Evolutionary conservation across 2,797 vertebrate species (phyloP).

Genomic region (Eutrigla gurnardus): DNA sequence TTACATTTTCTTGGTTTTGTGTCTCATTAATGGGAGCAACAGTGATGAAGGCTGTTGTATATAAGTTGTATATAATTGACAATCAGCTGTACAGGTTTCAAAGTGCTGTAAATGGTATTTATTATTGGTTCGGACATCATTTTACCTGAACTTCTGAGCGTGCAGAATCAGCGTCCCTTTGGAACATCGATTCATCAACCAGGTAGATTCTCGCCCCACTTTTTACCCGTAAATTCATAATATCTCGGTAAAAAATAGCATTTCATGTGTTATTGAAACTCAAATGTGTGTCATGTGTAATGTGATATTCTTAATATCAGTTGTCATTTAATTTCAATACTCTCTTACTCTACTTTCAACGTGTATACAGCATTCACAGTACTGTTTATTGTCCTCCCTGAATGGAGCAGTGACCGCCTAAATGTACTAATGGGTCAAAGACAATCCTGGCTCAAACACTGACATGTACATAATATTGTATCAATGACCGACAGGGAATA

Average conservation of each 20-base stretch:
- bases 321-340: not conserved
- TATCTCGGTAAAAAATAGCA: not conserved
- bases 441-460: not conserved
- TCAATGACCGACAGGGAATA: not conserved
- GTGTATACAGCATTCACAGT: not conserved
- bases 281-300: not conserved
- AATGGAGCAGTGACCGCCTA: not conserved
- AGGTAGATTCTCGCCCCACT: not conserved
- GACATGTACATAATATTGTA: not conserved
- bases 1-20: no score
- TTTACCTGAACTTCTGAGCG: no score
- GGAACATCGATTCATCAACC: no score
- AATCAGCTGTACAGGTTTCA: no score
- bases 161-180: not conserved
- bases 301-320: not conserved
- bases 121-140: no score
- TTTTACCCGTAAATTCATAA: not conserved
- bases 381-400: not conserved
- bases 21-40: no score
- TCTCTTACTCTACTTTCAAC: not conserved
- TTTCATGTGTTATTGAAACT: not conserved
- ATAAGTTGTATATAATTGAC: no score
- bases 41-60: no score
- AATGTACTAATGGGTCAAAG: not conserved
- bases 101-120: no score